Evolutionary conservation across 2,888 invertebrate genomes (phyloP).

Genomic region (Synergus japonicus): DNA sequence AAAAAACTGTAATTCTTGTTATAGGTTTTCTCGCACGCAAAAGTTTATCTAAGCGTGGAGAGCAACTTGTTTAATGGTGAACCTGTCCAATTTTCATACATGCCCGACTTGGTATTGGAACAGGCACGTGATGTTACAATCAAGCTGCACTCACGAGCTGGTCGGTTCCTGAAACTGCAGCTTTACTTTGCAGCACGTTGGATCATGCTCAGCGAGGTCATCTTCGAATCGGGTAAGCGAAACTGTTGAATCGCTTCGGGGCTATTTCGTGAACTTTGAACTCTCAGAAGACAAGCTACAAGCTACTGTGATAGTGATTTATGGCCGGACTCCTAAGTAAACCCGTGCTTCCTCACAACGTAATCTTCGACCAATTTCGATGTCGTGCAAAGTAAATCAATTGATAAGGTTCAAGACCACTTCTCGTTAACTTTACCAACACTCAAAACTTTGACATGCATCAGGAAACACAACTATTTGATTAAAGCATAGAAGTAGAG

Average conservation of each 20-base stretch:
- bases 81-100: slow-evolving; percentile 87
- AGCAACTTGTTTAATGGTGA: slow-evolving; percentile 85
- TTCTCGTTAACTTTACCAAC: slow-evolving; percentile 41
- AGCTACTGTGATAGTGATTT: not conserved
- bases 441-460: slow-evolving; percentile 33
- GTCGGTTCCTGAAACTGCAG: slow-evolving; percentile 86
- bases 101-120: slow-evolving; percentile 87
- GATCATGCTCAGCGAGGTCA: slow-evolving; percentile 92
- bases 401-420: not conserved
- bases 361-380: not conserved
- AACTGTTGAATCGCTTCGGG: slow-evolving; percentile 41
- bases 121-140: slow-evolving; percentile 90
- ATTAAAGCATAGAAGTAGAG: too few species aligned
- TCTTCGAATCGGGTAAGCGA: slow-evolving; percentile 87
- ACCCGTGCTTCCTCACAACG: not conserved
- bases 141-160: slow-evolving; percentile 87
- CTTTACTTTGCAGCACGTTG: slow-evolving; percentile 89
- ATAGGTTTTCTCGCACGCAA: slow-evolving; percentile 88
- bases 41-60: slow-evolving; percentile 87
- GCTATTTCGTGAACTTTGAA: slow-evolving; percentile 44
- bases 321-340: slow-evolving; percentile 16
- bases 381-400: slow-evolving; percentile 8
- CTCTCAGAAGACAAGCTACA: slow-evolving; percentile 45
- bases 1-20: not conserved
- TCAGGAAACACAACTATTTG: too few species aligned